Evolutionary conservation across 2,888 invertebrate species (phyloP).

Genomic region (Lamproptera curius): DNA sequence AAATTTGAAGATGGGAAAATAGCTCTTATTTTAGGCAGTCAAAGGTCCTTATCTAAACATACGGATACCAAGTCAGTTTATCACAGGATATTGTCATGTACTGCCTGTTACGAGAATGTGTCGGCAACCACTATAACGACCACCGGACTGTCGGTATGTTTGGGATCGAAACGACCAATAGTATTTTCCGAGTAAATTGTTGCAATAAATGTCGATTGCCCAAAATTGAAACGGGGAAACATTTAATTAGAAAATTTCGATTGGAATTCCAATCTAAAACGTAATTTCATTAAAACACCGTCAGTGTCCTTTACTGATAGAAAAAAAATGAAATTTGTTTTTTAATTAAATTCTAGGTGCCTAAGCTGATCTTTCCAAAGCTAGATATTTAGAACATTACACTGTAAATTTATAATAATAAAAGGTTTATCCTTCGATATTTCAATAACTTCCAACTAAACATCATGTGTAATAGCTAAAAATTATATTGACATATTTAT

Average conservation of each 20-base stretch:
- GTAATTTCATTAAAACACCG: conserved; percentile 12
- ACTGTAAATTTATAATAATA: too few species aligned
- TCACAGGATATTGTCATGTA: conserved; percentile 74
- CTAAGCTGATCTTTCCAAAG: too few species aligned
- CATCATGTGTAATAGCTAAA: too few species aligned
- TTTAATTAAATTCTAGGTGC: too few species aligned
- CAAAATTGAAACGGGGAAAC: conserved; percentile 17
- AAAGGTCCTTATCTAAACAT: conserved; percentile 44
- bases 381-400: too few species aligned
- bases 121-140: conserved; percentile 51
- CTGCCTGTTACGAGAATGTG: conserved; percentile 59
- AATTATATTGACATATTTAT: too few species aligned
- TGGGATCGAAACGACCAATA: conserved; percentile 26
- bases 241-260: conserved; percentile 19
- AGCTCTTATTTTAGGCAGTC: conserved; percentile 40
- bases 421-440: too few species aligned
- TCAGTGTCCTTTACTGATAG: conserved; percentile 7
- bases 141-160: conserved; percentile 25
- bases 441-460: too few species aligned
- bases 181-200: conserved; percentile 33
- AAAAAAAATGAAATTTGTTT: conserved; percentile 21
- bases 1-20: conserved; percentile 38
- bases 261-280: conserved; percentile 18
- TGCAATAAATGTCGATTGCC: conserved; percentile 8
- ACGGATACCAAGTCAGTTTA: conserved; percentile 64